Conservation (phyloP, 2,888 invertebrate genomes). For the Phasia obesa region DNA sequence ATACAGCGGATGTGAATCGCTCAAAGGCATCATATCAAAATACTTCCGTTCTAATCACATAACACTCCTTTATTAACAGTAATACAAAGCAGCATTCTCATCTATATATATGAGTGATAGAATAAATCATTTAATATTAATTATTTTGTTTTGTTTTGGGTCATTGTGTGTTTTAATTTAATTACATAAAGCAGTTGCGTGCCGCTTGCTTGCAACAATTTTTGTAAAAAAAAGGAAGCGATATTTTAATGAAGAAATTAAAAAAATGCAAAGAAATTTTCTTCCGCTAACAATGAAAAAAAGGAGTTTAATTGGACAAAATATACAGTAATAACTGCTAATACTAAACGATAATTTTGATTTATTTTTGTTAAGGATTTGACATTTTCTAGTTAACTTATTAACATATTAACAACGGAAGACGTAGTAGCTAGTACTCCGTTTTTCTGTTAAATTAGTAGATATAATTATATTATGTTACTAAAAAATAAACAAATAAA, state of each 20-base stretch:
- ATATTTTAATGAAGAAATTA: neutral
- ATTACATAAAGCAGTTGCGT: slow-evolving; percentile 20
- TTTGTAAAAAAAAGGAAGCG: slow-evolving; percentile 12
- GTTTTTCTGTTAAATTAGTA: too few species aligned
- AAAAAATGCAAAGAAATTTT: slow-evolving; percentile 65
- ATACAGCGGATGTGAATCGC: slow-evolving; percentile 64
- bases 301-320: neutral
- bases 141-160: slow-evolving; percentile 2
- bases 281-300: slow-evolving; percentile 49
- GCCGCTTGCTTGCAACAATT: neutral
- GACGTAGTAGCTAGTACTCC: too few species aligned
- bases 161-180: slow-evolving; percentile 21
- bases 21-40: slow-evolving; percentile 63
- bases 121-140: slow-evolving; percentile 56
- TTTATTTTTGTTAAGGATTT: too few species aligned
- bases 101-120: neutral
- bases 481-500: too few species aligned
- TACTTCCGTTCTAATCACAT: slow-evolving; percentile 66
- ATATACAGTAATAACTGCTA: too few species aligned
- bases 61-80: neutral
- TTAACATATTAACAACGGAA: too few species aligned
- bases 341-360: too few species aligned
- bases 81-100: neutral
- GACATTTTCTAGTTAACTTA: too few species aligned
- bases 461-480: too few species aligned